These are phyloP conservation scores for Epistrophe eligans DNA, from an alignment of 2,888 invertebrate genomes.

Conservation along the genomic window DNA sequence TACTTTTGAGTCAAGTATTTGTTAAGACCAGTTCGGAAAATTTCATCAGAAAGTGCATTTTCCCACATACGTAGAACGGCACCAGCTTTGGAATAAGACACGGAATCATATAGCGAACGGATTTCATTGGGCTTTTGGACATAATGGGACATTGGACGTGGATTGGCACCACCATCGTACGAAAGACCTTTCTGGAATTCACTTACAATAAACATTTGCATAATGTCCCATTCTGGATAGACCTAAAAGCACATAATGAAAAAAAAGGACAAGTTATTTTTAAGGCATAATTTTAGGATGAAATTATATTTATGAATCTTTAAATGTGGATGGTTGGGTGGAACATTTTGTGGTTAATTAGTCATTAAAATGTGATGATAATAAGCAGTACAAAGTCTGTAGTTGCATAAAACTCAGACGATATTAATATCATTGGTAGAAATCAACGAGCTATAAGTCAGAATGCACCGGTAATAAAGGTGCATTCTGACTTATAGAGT, in stretches of 20 bases:
- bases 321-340: too few species aligned
- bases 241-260: conserved; percentile 83
- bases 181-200: conserved; percentile 90
- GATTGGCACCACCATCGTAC: conserved; percentile 89
- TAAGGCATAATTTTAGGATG: too few species aligned
- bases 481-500: too few species aligned
- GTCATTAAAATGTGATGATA: too few species aligned
- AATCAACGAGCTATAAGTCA: too few species aligned
- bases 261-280: not conserved
- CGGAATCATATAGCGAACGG: conserved; percentile 91
- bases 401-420: too few species aligned
- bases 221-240: conserved; percentile 88
- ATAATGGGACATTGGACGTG: conserved; percentile 92
- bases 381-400: too few species aligned
- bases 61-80: conserved; percentile 84
- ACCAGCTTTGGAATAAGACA: conserved; percentile 95
- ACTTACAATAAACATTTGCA: conserved; percentile 90
- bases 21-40: conserved; percentile 80
- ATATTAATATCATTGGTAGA: too few species aligned
- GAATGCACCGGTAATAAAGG: too few species aligned
- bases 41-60: conserved; percentile 79
- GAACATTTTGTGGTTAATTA: too few species aligned
- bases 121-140: conserved; percentile 94
- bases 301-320: too few species aligned
- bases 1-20: conserved; percentile 78